Base-by-base conservation (phyloP, 1,140 invertebrate genomes). In the Papilio dardanus region DNA sequence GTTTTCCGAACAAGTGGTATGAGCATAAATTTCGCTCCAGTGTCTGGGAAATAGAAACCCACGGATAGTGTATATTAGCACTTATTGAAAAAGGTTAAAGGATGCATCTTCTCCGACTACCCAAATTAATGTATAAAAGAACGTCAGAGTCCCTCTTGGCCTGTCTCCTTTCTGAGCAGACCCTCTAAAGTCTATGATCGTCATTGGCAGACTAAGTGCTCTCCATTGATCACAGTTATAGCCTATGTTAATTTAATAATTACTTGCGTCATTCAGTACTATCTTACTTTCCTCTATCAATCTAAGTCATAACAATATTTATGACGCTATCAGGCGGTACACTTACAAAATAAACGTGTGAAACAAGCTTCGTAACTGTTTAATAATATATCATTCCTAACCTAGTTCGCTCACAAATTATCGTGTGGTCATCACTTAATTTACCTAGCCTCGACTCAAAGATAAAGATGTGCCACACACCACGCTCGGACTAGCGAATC, bases 401-500 rank as follows among this genome's bases (percentile, higher is more conserved):
- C 67, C 67, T 24, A 69, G 35, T 69, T 69, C 67, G 42, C 67
- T 69, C 67, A 54, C 42, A 58, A 73, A 58, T 33, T 54, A 54
- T 73, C 71, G 46, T 54, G 24, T 73, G 68, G 69, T 73, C 71
- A 73, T 73, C 71, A 33, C 37, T 58, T 58, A 73, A 73, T 73
- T 73, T 73, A 73, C 71, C 71, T 73, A 73, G 71, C 46, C 19
- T 50, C 24, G 30, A 35, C 46, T 73, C 71, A 58, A 58, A 73
- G 71, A 73, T 73, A 73, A 58, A 21, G 71, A 58, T 73, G 50
- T 24, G 35, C 71, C 71, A 73, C 71, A 73, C 71, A 69, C 67
- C 24, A 73, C 71, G 71, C 8, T 58, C 37, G 35, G 66, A 65
- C 62, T 81, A 68, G 8, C 19, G 21, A 76, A 81, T 76, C 84